A percentile compares a stretch with the other conserved stretches of the same genome.
phyloP scores from a whole-genome alignment of 2,113 vertebrate genomes.

The Thryonomys swinderianus region DNA sequence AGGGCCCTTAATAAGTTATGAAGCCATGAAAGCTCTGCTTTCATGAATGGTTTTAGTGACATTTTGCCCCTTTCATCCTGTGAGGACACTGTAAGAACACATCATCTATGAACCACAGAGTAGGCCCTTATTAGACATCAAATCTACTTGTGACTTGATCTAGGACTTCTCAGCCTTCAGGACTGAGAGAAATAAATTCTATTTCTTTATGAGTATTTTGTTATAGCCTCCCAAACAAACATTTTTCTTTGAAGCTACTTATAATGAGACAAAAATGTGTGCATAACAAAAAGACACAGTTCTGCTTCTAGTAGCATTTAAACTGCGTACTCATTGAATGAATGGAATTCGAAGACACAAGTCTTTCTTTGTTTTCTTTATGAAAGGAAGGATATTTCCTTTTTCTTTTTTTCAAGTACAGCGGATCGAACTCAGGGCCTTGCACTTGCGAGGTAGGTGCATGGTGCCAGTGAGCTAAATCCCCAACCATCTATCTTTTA shows the following conservation, averaged over 20 bases:
- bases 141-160: neutral
- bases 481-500: neutral
- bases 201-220: neutral
- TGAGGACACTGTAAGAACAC: neutral
- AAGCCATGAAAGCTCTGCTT: neutral
- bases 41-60: neutral
- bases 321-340: neutral
- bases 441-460: too few species aligned
- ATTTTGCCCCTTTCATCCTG: neutral
- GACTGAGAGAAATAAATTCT: neutral
- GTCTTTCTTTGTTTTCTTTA: neutral
- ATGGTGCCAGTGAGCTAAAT: too few species aligned
- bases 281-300: neutral
- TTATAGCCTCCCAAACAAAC: neutral
- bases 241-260: slow-evolving; percentile 36
- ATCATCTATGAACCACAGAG: neutral
- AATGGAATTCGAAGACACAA: neutral
- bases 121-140: neutral
- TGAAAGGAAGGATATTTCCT: neutral
- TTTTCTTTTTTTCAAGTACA: too few species aligned
- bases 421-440: too few species aligned
- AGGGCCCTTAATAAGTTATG: neutral
- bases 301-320: neutral
- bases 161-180: neutral
- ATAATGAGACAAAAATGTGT: slow-evolving; percentile 15